Conservation (phyloP, 2,113 vertebrate genomes). For the Shinisaurus crocodilurus region DNA sequence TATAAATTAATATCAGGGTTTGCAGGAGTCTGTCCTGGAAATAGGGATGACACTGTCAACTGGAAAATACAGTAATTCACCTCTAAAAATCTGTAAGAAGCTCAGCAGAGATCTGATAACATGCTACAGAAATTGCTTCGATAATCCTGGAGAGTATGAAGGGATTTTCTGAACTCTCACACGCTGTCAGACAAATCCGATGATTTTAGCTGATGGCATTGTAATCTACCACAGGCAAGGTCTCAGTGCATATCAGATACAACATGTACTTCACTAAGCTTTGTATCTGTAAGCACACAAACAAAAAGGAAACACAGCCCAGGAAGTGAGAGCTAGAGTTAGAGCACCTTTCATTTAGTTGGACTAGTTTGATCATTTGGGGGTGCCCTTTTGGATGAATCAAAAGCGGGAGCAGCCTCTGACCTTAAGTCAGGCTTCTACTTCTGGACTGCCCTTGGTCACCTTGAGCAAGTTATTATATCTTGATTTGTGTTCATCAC, state of each 20-base stretch:
- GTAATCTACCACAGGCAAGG: slow-evolving; percentile 48
- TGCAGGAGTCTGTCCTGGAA: background rate
- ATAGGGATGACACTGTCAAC: slow-evolving; percentile 15
- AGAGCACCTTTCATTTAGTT: background rate
- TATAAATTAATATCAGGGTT: slow-evolving; percentile 7
- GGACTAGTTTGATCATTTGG: background rate
- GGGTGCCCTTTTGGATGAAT: background rate
- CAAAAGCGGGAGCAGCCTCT: background rate
- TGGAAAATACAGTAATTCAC: slow-evolving; percentile 34
- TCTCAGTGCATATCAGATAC: slow-evolving; percentile 46
- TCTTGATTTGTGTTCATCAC: background rate
- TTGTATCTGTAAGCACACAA: slow-evolving; percentile 28
- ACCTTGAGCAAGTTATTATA: background rate
- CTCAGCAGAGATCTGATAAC: slow-evolving; percentile 45
- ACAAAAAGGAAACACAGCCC: background rate
- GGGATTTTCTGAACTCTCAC: slow-evolving; percentile 43
- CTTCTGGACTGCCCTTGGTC: background rate
- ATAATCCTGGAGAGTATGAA: slow-evolving; percentile 21
- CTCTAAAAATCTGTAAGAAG: slow-evolving; percentile 36
- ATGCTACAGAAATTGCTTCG: slow-evolving; percentile 38
- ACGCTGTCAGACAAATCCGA: slow-evolving; percentile 23
- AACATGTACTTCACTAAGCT: slow-evolving; percentile 17
- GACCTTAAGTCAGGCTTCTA: background rate
- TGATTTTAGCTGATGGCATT: slow-evolving; percentile 55
- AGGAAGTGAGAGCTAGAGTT: too few relatives aligned